Base-by-base conservation (phyloP, 1,140 invertebrate genomes). In the Hypsibius dujardini region DNA sequence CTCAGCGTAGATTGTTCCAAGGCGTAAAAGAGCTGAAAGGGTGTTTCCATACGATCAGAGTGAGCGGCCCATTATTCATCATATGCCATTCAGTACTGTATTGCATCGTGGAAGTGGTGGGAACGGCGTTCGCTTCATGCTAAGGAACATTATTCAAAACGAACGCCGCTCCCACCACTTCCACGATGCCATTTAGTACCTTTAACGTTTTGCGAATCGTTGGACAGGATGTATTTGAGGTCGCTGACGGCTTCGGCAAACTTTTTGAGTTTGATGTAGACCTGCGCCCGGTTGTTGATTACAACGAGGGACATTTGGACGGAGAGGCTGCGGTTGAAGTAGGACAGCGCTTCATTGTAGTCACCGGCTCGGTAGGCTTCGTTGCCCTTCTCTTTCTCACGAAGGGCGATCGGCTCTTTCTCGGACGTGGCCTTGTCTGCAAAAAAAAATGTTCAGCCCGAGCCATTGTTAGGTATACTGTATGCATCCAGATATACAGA, bases 201-300 rank as follows among this genome's bases (percentile, higher is more conserved):
- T 82, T 88, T 88, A 0, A 86, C 71, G 81, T 88, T 87, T 2
- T 80, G 76, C 1, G 81, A 78, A 70, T 89, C 86, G 46, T 81
- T 70, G 69, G 77, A 76, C 1, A 88, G 74, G 1, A 86, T 86
- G 60, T 76, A 75, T 70, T 86, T 81, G 73, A 84, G 86, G 76
- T 89, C 87, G 2, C 78, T 70, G 28, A 87, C 75, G 1, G 85
- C 85, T 42, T 83, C 77, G 1, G 80, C 60, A 77, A 84, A 88
- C 50, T 83, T 81, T 69, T 83, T 80, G 40, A 84, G 73, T 76
- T 87, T 88, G 46, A 88, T 78, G 77, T 85, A 85, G 70, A 85
- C 81, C 42, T 86, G 79, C 28, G 87, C 86, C 70, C 87, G 82
- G 79, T 88, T 88, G 74, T 87, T 88, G 74, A 84, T 85, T 2